phyloP scores from a whole-genome alignment of 2,797 vertebrate genomes.

The Momotus momota region DNA sequence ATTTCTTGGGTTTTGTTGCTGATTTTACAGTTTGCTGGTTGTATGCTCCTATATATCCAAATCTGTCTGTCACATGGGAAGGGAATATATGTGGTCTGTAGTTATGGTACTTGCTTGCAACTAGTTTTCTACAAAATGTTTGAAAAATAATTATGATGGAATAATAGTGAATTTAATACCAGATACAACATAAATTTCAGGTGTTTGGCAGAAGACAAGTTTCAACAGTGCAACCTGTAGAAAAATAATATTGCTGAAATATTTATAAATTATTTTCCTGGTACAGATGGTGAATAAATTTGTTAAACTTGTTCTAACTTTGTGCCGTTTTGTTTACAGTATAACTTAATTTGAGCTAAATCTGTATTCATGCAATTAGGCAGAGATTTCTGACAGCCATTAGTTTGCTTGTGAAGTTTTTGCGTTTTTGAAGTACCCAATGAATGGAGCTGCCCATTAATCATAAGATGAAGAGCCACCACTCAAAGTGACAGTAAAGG shows the following conservation, averaged over 20 bases:
- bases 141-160: neutral
- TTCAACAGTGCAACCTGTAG: neutral
- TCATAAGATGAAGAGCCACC: constrained; percentile 37
- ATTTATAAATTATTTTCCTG: neutral
- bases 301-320: neutral
- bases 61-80: neutral
- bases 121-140: neutral
- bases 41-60: neutral
- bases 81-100: neutral
- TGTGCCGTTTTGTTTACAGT: neutral
- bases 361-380: neutral
- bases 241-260: neutral
- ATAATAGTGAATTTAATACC: neutral
- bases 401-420: constrained; percentile 12
- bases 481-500: neutral
- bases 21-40: neutral
- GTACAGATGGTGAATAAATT: neutral
- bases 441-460: constrained; percentile 37
- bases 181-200: neutral
- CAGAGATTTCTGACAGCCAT: neutral
- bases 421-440: constrained; percentile 4
- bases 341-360: neutral
- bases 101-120: neutral
- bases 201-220: neutral
- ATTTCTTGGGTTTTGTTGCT: neutral